Conservation (phyloP, 2,797 vertebrate species). For the Mallotus villosus region DNA sequence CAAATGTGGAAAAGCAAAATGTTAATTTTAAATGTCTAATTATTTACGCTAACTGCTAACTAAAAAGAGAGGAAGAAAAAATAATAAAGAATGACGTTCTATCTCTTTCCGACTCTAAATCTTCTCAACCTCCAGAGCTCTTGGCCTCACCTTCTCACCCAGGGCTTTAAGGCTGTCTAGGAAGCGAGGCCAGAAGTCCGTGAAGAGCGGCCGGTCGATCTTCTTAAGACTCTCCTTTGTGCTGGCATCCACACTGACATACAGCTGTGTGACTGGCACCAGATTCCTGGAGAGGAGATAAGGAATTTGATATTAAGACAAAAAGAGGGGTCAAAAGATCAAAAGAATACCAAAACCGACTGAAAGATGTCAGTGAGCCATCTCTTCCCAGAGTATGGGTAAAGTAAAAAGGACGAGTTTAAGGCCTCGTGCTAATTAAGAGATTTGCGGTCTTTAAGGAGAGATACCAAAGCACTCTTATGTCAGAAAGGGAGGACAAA, state of each 20-base stretch:
- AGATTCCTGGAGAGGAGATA: constrained; percentile 75
- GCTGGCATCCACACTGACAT: constrained; percentile 94
- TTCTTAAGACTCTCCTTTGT: constrained; percentile 91
- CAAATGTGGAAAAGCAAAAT: too few relatives aligned
- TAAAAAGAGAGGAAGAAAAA: too few relatives aligned
- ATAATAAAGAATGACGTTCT: not conserved
- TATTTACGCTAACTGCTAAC: too few relatives aligned
- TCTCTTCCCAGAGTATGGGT: too few relatives aligned
- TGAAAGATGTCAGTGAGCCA: not conserved
- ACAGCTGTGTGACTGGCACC: constrained; percentile 91
- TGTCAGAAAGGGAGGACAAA: too few relatives aligned
- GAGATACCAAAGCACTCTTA: too few relatives aligned
- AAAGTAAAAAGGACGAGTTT: too few relatives aligned
- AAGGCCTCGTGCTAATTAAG: too few relatives aligned
- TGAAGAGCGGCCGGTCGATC: constrained; percentile 95
- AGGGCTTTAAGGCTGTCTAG: constrained; percentile 88
- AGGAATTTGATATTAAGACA: not conserved
- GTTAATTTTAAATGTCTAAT: too few relatives aligned
- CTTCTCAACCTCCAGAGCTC: not conserved
- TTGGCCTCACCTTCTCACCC: constrained; percentile 85
- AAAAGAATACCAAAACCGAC: not conserved
- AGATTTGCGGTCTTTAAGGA: too few relatives aligned
- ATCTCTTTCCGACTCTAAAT: not conserved
- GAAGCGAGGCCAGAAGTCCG: constrained; percentile 95
- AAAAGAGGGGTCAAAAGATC: not conserved